Evolutionary conservation across 2,797 vertebrate species (phyloP), one percentile per base, ranked within the genome.

Genomic region (Rousettus madagascariensis): DNA sequence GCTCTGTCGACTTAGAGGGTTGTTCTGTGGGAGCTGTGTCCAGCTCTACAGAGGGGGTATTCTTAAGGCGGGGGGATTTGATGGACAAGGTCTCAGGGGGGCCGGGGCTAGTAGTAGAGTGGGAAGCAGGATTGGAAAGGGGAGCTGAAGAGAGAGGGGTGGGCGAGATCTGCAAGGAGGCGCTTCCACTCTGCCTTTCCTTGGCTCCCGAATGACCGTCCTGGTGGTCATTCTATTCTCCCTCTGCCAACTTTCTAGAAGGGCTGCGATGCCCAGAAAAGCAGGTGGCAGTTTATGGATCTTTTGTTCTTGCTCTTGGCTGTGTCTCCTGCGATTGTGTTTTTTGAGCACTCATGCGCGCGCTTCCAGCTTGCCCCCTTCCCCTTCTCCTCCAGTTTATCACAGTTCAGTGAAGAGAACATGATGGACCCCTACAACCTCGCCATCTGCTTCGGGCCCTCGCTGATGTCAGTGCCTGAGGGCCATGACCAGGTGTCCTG

Each of bases 391-490:
- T 95, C 36, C 98, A 99, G 99, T 97, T 98, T 99, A 95, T 99
- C 99, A 85, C 99, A 99, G 98, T 99, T 99, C 99, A 99, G 99
- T 94, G 99, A 99, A 93, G 99, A 99, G n/a, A 99, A 99, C 98
- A 99, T 99, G 99, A 99, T 99, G 99, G 99, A 99, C 98, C 99
- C 99, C 97, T 99, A 99, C 98, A 99, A 99, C 97, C 98, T 99
- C 95, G 99, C 99, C 98, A 99, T 99, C 98, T 99, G 99, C 97
- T 99, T 99, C 1, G 99, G 99, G 71, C 99, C 99, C 96, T 99
- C 99, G 0, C 98, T 99, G 96, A 99, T 99, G 99, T 99, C 99
- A 0, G 99, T 99, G 93, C 99, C 99, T 0, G 99, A 99, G 97
- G 99, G 99, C 86, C 98, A 99, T 0, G 99, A 99, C 98, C 99